phyloP scores from a whole-genome alignment of 2,797 vertebrate genomes.

The Etheostoma nigrum region DNA sequence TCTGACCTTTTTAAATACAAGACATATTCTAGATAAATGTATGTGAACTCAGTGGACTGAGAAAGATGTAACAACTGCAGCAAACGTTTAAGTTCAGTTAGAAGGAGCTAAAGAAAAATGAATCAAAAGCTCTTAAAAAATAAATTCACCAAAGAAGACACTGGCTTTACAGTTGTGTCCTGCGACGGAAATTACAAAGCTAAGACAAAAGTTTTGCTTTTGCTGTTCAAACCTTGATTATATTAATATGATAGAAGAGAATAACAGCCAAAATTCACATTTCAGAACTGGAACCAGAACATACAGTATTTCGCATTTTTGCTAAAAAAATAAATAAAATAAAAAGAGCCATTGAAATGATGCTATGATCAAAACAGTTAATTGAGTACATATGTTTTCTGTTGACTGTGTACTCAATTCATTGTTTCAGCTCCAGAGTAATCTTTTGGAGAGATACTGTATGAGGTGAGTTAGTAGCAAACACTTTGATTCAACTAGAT shows the following conservation, averaged over 20 bases:
- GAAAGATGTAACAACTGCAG: not conserved
- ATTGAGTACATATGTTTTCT: not conserved
- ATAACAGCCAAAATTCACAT: not conserved
- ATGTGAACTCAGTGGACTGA: not conserved
- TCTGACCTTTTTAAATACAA: not conserved
- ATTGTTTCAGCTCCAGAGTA: not conserved
- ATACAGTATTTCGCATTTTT: not conserved
- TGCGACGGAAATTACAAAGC: too few species aligned
- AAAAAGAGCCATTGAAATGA: too few species aligned
- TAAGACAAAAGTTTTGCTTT: too few species aligned
- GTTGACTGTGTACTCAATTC: not conserved
- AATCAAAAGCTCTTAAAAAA: too few species aligned
- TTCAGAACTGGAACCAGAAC: not conserved
- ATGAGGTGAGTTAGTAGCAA: not conserved
- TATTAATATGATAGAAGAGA: not conserved
- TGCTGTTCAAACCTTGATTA: too few species aligned
- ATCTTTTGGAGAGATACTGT: not conserved
- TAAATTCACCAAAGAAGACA: too few species aligned
- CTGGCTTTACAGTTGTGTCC: too few species aligned
- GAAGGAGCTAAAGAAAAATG: not conserved
- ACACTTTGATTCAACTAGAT: not conserved
- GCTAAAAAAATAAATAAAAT: not conserved
- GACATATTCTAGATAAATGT: not conserved
- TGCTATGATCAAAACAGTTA: conserved; percentile 3
- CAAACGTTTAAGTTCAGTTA: too few species aligned